A percentile compares a stretch with the other conserved stretches of the same genome.
Evolutionary conservation across 1,140 invertebrate species (phyloP).

Genomic region (Eubasilissa regina): DNA sequence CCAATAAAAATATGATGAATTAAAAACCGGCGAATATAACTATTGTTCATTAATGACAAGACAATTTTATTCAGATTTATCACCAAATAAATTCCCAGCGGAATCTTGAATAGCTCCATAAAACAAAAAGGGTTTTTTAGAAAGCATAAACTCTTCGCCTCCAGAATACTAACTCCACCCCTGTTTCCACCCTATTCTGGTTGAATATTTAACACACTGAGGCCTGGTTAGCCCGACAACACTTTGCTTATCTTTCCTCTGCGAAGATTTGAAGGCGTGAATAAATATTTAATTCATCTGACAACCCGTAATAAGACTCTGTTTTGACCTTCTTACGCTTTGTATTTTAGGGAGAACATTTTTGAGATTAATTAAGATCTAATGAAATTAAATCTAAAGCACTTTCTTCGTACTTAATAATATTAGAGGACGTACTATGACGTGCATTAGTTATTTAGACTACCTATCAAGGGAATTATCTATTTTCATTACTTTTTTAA

Average conservation of each 20-base stretch:
- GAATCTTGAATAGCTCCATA: conserved; percentile 9
- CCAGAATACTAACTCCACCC: conserved; percentile 26
- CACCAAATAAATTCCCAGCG: background rate
- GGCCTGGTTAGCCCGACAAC: conserved; percentile 25
- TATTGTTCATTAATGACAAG: background rate
- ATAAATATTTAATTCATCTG: conserved; percentile 34
- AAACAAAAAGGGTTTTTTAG: conserved; percentile 6
- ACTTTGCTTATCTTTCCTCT: conserved; percentile 30
- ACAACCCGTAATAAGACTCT: conserved; percentile 28
- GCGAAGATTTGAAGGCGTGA: conserved; percentile 29
- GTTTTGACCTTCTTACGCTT: conserved; percentile 19
- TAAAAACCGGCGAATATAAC: background rate
- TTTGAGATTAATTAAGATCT: conserved; percentile 26
- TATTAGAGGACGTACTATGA: background rate
- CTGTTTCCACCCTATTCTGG: background rate
- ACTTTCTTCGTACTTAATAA: background rate
- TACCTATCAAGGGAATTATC: no score
- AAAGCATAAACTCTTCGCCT: conserved; percentile 3
- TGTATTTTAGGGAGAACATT: conserved; percentile 19
- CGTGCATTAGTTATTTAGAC: background rate
- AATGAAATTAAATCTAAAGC: conserved; percentile 9
- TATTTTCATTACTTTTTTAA: no score
- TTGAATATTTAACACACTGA: conserved; percentile 26
- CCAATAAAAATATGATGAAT: background rate
- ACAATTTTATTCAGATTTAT: conserved; percentile 1